phyloP scores from a whole-genome alignment of 2,888 invertebrate genomes.

The Heteromyza rotundicornis region DNA sequence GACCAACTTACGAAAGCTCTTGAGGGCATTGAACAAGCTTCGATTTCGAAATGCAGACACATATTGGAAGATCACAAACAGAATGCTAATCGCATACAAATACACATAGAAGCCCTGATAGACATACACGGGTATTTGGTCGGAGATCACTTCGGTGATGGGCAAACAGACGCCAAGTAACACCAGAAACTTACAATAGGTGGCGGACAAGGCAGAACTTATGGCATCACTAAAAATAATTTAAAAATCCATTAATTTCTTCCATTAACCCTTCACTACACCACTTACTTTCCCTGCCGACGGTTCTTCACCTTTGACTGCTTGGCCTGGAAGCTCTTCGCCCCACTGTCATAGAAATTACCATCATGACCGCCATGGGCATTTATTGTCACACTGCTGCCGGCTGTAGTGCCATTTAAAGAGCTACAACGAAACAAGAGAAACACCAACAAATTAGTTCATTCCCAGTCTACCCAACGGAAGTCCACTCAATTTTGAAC shows the following conservation, averaged over 20 bases:
- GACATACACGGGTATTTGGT: conserved; percentile 75
- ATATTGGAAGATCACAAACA: conserved; percentile 78
- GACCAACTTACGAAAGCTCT: conserved; percentile 61
- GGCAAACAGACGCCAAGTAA: conserved; percentile 86
- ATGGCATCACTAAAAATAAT: conserved; percentile 68
- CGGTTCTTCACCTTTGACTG: conserved; percentile 61
- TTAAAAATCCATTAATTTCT: neutral
- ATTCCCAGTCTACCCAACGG: too few species aligned
- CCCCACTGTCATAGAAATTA: conserved; percentile 42
- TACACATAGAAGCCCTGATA: conserved; percentile 88
- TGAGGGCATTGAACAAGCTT: conserved; percentile 69
- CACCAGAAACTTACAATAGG: conserved; percentile 85
- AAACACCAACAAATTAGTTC: neutral
- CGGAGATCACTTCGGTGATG: conserved; percentile 83
- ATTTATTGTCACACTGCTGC: conserved; percentile 55
- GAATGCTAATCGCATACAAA: conserved; percentile 77
- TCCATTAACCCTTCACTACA: too few species aligned
- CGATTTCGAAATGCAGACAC: conserved; percentile 71
- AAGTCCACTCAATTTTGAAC: too few species aligned
- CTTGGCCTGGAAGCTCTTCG: conserved; percentile 52
- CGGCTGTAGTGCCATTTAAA: conserved; percentile 43
- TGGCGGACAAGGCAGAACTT: conserved; percentile 76
- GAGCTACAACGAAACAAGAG: conserved; percentile 31
- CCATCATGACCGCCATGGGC: conserved; percentile 31
- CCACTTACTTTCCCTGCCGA: conserved; percentile 64